Evolutionary conservation across 1,140 invertebrate species (phyloP).

Genomic region (Streblospio benedicti): DNA sequence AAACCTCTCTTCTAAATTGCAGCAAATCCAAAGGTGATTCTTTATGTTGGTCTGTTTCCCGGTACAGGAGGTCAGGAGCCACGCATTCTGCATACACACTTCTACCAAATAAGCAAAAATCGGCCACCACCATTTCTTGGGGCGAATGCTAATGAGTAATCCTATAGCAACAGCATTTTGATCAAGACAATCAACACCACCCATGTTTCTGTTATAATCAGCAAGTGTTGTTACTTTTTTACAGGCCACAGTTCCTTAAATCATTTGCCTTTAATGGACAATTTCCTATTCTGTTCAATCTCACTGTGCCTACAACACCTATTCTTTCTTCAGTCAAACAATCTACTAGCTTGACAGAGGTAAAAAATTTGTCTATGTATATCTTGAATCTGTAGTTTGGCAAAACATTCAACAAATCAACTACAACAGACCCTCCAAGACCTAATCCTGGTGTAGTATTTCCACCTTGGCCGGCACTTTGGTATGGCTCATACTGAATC

Average conservation of each 20-base stretch:
- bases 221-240: not conserved
- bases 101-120: not conserved
- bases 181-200: conserved; percentile 1
- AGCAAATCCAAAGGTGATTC: not conserved
- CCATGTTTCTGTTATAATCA: conserved; percentile 2
- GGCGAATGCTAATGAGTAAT: not conserved
- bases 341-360: not conserved
- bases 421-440: not conserved
- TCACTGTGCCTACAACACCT: conserved; percentile 2
- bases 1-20: not conserved
- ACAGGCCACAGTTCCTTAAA: not conserved
- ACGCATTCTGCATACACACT: conserved; percentile 1
- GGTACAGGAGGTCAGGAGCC: not conserved
- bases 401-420: not conserved
- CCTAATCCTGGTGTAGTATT: not conserved
- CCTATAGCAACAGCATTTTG: conserved; percentile 7
- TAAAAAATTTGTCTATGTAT: conserved; percentile 2
- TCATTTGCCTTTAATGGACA: not conserved
- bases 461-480: not conserved
- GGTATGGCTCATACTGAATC: conserved; percentile 6
- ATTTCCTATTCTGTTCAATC: not conserved
- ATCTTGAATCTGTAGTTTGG: not conserved
- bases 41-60: not conserved
- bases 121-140: conserved; percentile 7
- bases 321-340: not conserved